phyloP scores from a whole-genome alignment of 1,140 invertebrate species.

The Bombus huntii region DNA sequence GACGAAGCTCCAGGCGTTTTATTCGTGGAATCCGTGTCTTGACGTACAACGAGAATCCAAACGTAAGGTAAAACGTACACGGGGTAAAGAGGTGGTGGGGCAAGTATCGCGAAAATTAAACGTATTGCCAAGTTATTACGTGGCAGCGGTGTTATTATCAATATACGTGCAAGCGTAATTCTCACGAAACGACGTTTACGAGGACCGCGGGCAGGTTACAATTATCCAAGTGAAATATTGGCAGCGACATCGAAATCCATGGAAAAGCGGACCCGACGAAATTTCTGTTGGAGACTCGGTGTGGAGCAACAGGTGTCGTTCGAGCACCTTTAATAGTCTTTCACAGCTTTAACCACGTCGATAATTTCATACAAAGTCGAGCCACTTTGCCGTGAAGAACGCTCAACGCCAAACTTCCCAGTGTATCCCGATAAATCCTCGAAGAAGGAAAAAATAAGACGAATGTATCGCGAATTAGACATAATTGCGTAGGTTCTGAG shows the following conservation, averaged over 20 bases:
- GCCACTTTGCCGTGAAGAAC: too few species aligned
- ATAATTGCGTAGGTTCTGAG: too few species aligned
- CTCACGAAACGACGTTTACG: neutral
- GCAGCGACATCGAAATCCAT: neutral
- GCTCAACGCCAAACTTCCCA: neutral
- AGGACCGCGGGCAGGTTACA: neutral
- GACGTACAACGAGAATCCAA: too few species aligned
- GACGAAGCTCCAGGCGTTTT: neutral
- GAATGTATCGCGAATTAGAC: too few species aligned
- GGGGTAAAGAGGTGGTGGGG: fast-evolving
- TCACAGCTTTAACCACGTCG: neutral
- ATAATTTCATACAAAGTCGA: neutral
- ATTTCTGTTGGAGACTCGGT: neutral
- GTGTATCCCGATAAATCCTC: too few species aligned
- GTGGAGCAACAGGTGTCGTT: conserved; percentile 50
- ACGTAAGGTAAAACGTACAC: neutral
- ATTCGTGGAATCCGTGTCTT: neutral
- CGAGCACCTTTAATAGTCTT: conserved; percentile 8
- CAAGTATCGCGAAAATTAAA: neutral
- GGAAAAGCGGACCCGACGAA: neutral
- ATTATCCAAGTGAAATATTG: conserved; percentile 9
- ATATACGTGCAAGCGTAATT: neutral
- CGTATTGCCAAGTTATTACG: neutral
- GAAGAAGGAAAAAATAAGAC: too few species aligned
- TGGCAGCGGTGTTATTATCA: neutral